A percentile compares a stretch with the other conserved stretches of the same genome.
Evolutionary conservation across 2,797 vertebrate genomes (phyloP).

Genomic region (Poeciliopsis infans): DNA sequence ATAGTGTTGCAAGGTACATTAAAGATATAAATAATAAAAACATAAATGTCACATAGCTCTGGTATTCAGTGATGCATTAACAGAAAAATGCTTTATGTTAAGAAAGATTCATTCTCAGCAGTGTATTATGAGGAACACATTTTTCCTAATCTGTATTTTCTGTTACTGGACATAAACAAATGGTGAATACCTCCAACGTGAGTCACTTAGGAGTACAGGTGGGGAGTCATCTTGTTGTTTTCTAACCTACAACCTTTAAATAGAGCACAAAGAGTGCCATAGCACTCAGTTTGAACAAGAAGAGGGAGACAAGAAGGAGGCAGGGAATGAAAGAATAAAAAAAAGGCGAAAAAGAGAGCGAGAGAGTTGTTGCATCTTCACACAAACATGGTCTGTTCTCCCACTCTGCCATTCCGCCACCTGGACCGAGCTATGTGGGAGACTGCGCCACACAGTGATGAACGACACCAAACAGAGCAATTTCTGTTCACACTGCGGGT

Average conservation of each 20-base stretch:
- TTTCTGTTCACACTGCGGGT: conserved; percentile 74
- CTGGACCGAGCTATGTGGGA: conserved; percentile 78
- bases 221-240: conserved; percentile 71
- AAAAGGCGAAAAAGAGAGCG: conserved; percentile 56
- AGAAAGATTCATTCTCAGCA: not conserved
- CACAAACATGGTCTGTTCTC: conserved; percentile 82
- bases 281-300: conserved; percentile 65
- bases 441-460: conserved; percentile 69
- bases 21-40: not conserved
- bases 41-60: not conserved
- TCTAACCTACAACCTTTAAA: conserved; percentile 79
- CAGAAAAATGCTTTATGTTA: not conserved
- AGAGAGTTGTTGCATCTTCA: conserved; percentile 81
- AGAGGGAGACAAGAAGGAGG: conserved; percentile 23
- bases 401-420: conserved; percentile 81
- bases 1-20: not conserved
- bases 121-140: not conserved
- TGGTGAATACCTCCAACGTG: conserved; percentile 59
- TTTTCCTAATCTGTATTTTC: conserved; percentile 12
- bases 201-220: conserved; percentile 72
- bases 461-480: conserved; percentile 72
- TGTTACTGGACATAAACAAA: conserved; percentile 43
- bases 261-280: conserved; percentile 72
- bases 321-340: conserved; percentile 36
- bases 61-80: not conserved